phyloP scores from a whole-genome alignment of 2,113 vertebrate genomes.

The Raphicerus campestris region DNA sequence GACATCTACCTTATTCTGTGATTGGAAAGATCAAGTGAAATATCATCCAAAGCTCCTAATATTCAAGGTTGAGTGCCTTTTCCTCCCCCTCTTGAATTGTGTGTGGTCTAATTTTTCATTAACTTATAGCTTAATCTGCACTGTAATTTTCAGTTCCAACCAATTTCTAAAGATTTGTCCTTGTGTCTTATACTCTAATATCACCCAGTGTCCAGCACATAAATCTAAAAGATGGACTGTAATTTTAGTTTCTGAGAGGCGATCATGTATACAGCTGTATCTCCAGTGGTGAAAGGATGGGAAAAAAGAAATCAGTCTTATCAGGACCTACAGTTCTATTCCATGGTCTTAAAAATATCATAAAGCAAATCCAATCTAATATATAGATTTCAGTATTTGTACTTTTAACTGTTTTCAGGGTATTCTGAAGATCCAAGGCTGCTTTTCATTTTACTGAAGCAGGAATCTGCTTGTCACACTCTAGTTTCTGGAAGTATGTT shows the following conservation, averaged over 20 bases:
- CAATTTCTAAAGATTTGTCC: background rate
- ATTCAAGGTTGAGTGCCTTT: background rate
- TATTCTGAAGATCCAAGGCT: background rate
- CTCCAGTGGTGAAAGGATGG: background rate
- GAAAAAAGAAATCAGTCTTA: background rate
- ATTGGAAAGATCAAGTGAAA: background rate
- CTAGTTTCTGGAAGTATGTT: background rate
- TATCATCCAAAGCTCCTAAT: background rate
- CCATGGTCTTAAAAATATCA: background rate
- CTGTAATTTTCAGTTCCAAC: background rate
- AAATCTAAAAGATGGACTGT: background rate
- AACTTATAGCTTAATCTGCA: background rate
- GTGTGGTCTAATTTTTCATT: background rate
- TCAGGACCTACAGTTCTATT: background rate
- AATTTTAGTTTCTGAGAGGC: background rate
- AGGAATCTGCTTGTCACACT: background rate
- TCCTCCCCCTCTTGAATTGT: background rate
- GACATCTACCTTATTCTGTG: background rate
- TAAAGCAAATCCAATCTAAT: background rate
- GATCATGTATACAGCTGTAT: background rate
- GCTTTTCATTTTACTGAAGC: background rate
- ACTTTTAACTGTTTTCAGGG: background rate
- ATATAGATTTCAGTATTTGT: background rate
- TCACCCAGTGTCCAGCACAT: background rate
- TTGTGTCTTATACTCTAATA: background rate